These are phyloP conservation scores for Eudyptes chrysolophus DNA, from an alignment of 2,113 vertebrate genomes.

Conservation along the genomic window DNA sequence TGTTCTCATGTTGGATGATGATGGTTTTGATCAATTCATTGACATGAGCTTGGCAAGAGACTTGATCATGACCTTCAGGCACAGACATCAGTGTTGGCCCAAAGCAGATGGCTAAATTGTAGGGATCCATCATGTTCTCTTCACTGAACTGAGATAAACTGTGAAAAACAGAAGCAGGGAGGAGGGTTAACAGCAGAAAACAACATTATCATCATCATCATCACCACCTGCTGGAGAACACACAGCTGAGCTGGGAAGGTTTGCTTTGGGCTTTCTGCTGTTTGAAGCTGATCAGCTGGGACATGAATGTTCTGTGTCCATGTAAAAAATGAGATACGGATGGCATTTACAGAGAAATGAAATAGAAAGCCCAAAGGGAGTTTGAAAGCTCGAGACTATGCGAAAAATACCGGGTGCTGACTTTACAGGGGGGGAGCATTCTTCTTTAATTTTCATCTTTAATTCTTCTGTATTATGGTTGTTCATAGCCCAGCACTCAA, in stretches of 20 bases:
- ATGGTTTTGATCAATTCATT: conserved; percentile 99
- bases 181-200: conserved; percentile 11
- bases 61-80: conserved; percentile 94
- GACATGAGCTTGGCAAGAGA: conserved; percentile 97
- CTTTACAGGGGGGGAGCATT: neutral
- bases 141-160: conserved; percentile 99
- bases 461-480: neutral
- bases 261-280: neutral
- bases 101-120: conserved; percentile 98
- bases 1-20: conserved; percentile 94
- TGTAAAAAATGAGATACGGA: neutral
- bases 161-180: neutral
- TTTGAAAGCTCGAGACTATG: neutral
- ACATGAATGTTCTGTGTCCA: neutral
- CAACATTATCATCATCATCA: neutral
- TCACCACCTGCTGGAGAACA: neutral
- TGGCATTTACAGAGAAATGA: neutral
- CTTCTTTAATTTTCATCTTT: neutral
- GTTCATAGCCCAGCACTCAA: neutral
- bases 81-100: conserved; percentile 97
- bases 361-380: neutral
- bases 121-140: conserved; percentile 99
- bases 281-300: neutral
- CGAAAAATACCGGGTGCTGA: neutral
- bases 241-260: neutral